These are phyloP conservation scores for Prenolepis imparis DNA, from an alignment of 2,888 invertebrate species.

Conservation along the genomic window DNA sequence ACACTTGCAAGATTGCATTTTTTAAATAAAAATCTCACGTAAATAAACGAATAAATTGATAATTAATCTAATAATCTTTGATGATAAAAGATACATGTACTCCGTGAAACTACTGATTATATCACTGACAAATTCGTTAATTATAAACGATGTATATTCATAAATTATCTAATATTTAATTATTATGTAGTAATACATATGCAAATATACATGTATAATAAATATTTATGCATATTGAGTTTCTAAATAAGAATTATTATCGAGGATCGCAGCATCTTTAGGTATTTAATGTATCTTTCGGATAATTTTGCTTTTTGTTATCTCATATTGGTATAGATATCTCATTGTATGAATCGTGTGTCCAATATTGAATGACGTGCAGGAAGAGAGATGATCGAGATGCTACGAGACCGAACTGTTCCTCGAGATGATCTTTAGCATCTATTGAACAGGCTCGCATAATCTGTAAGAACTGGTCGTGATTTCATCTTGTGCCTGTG, in stretches of 20 bases:
- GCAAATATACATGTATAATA: neutral
- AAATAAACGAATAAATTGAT: neutral
- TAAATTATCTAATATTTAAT: constrained; percentile 1
- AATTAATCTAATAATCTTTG: neutral
- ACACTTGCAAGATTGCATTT: neutral
- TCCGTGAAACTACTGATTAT: neutral
- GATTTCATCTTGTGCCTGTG: constrained; percentile 67
- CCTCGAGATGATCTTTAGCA: constrained; percentile 84
- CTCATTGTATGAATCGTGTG: neutral
- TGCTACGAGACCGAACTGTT: constrained; percentile 77
- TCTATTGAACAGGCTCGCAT: constrained; percentile 80
- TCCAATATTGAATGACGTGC: constrained; percentile 60
- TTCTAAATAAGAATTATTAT: neutral
- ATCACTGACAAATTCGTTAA: neutral
- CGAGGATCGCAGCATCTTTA: neutral
- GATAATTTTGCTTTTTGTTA: neutral
- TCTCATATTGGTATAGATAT: neutral
- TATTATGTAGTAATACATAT: neutral
- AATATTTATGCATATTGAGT: neutral
- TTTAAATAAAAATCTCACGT: neutral
- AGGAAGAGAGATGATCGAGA: constrained; percentile 77
- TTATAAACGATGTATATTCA: neutral
- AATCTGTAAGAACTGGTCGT: constrained; percentile 59
- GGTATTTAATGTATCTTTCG: neutral
- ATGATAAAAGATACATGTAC: no score